Evolutionary conservation across 2,888 invertebrate genomes (phyloP).

Genomic region (Nycteola revayana): DNA sequence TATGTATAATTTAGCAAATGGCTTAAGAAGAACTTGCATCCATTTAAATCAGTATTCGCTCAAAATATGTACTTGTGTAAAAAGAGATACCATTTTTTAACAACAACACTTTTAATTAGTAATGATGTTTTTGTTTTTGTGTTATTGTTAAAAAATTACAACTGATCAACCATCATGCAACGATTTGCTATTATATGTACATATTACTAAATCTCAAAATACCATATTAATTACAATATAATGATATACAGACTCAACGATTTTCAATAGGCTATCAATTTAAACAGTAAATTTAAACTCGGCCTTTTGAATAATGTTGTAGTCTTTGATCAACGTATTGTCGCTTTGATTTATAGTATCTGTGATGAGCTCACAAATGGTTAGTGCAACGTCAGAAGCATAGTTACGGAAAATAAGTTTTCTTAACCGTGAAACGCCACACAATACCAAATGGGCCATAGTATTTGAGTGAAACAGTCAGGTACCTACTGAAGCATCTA

Average conservation of each 20-base stretch:
- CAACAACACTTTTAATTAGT: no score
- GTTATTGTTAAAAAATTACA: slow-evolving; percentile 20
- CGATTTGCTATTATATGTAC: slow-evolving; percentile 18
- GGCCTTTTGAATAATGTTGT: no score
- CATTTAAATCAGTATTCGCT: no score
- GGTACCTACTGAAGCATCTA: slow-evolving; percentile 58
- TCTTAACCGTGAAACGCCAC: slow-evolving; percentile 38
- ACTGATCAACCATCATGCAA: slow-evolving; percentile 27
- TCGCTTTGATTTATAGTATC: slow-evolving; percentile 35
- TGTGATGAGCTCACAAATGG: slow-evolving; percentile 30
- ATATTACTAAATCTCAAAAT: slow-evolving; percentile 1
- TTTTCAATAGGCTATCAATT: slow-evolving; percentile 11
- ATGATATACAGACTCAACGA: slow-evolving; percentile 13
- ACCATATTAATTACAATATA: slow-evolving; percentile 28
- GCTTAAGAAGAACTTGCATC: no score
- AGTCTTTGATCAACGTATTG: slow-evolving; percentile 23
- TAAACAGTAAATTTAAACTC: no score
- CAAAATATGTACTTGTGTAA: no score
- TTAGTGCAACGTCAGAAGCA: slow-evolving; percentile 35
- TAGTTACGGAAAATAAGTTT: slow-evolving; percentile 30
- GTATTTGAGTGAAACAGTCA: slow-evolving; percentile 57
- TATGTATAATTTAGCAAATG: no score
- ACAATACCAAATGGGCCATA: slow-evolving; percentile 19
- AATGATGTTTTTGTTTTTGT: neutral
- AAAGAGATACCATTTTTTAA: no score